Evolutionary conservation across 1,140 invertebrate genomes (phyloP), one percentile per base, ranked within the genome.

Genomic region (Rhagoletis zephyria): DNA sequence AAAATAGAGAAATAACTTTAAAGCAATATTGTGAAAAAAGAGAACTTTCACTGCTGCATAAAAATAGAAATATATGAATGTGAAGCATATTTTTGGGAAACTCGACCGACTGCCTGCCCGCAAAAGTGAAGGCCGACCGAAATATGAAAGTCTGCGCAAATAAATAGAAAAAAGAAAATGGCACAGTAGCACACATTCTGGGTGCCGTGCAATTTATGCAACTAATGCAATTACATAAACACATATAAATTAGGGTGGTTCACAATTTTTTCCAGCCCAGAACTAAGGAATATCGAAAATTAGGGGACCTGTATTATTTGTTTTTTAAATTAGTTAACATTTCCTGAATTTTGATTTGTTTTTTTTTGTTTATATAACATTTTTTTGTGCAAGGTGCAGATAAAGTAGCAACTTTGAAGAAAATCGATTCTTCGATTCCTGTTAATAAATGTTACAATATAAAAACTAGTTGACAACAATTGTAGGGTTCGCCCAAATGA

Each of bases 141-240:
- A 81, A 81, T 81, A 81, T 81, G 74, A 56, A 81, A 81, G 74
- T 81, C 74, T 56, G 48, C 19, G 16, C 19, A 56, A 81, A 81
- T 81, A 81, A 81, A 81, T 16, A 56, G 48, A 12, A 74, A 74
- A 74, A 51, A 14, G n/a, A 12, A 74, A 74, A 74, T 74, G 42
- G n/a, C 48, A 81, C 7, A 56, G 74, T n/a, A 56, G 48, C 74
- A 81, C 19, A 56, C n/a, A 30, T 81, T 81, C 56, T 51, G 19
- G 48, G 16, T 48, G 48, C 45, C 10, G 6, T 19, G 48, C 45
- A 81, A 81, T 81, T 81, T 81, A 10, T 81, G 74, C 74, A 81
- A 51, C 74, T 56, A 56, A 51, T 81, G 74, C 74, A 81, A 40
- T 19, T 40, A 40, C 64, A 67, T 6, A 30, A 7, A 67, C 30